Evolutionary conservation across 2,888 invertebrate genomes (phyloP), one percentile per base, ranked within the genome.

Genomic region (Anticlea derivata): DNA sequence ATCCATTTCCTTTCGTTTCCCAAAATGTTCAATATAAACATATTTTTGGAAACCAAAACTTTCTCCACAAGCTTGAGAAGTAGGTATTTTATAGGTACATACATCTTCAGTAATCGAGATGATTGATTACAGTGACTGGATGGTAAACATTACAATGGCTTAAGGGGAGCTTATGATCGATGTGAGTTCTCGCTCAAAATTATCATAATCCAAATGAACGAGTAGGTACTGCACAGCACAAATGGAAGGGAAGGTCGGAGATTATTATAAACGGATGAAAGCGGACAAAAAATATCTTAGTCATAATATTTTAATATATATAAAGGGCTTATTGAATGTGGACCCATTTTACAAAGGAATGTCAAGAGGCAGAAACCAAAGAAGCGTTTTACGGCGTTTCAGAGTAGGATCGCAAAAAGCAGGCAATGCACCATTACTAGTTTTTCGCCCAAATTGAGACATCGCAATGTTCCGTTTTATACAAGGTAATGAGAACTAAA

Each of bases 61-160:
- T 8, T 10, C 24, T 24, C 24, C 12, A 33, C 2, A 33, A 39
- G 24, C 47, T 20, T 33, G 26, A 33, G 31, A 39, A 39, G 29
- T 34, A 24, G 17, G 7, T 26, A 46, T n/a, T n/a, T n/a, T 44
- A 51, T 44, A 50, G 49, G 40, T 50, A 40, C 33, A 48, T 50
- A 40, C 33, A 48, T 41, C 55, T 53, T 54, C 51, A 39, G 57
- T 55, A 53, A 58, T 54, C 44, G 54, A 49, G 51, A 60, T 62
- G 62, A 62, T 62, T 60, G 62, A 62, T 62, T 58, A 60, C 58
- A 56, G 49, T 62, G 62, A 62, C 62, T 62, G 34, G 62, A 49
- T 52, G 58, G 59, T 51, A 59, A 46, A 40, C 48, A 50, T 48
- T 56, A 59, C 55, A 56, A 59, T 51, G 41, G 57, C 55, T 45